Percentiles rank a stretch among this genome's conserved stretches.
phyloP scores from a whole-genome alignment of 2,888 invertebrate genomes.

The Drosophila hamatofila region DNA sequence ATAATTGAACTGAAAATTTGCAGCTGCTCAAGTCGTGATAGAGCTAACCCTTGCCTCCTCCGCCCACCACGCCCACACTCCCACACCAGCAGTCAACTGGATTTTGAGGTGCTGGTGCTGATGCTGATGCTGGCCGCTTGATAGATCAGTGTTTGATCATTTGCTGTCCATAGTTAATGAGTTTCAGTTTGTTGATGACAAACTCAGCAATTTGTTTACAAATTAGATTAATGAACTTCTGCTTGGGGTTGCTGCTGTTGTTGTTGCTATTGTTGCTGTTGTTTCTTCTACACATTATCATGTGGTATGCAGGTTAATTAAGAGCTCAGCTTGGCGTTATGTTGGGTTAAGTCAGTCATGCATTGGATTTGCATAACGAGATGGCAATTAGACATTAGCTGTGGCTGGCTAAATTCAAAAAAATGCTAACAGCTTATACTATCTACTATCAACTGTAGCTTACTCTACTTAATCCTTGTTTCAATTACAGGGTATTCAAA shows the following conservation, averaged over 20 bases:
- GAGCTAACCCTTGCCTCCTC: not conserved
- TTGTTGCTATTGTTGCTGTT: not conserved
- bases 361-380: constrained; percentile 21
- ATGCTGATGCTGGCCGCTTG: not conserved
- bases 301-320: constrained; percentile 49
- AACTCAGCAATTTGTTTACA: constrained; percentile 52
- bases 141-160: constrained; percentile 7
- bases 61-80: not conserved
- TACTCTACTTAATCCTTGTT: too few relatives aligned
- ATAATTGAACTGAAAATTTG: constrained; percentile 39
- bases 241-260: not conserved
- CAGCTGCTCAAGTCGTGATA: constrained; percentile 26
- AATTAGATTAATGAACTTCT: constrained; percentile 47
- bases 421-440: not conserved
- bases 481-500: constrained; percentile 31
- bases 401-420: not conserved
- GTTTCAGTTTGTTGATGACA: constrained; percentile 38
- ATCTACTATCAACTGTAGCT: not conserved
- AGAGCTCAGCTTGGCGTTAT: constrained; percentile 7
- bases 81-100: not conserved
- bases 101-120: not conserved
- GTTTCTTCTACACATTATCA: not conserved
- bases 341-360: constrained; percentile 14
- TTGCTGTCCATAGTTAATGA: constrained; percentile 35
- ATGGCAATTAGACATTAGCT: not conserved